A percentile compares a stretch with the other conserved stretches of the same genome.
Evolutionary conservation across 2,113 vertebrate species (phyloP).

Genomic region (Anhinga rufa): DNA sequence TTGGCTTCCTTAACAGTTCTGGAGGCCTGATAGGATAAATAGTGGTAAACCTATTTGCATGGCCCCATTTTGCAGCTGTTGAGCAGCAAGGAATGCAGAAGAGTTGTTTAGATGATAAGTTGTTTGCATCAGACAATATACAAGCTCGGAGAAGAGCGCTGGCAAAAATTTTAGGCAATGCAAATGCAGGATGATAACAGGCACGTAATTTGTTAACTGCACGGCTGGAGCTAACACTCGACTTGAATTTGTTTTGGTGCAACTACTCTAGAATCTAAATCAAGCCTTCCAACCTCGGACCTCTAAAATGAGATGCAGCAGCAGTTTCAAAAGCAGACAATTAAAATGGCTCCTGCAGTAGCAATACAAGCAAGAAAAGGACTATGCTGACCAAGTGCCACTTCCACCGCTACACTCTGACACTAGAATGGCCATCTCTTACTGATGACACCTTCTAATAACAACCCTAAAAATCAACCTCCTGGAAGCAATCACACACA

Average conservation of each 20-base stretch:
- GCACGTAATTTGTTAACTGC: not conserved
- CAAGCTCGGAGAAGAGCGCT: not conserved
- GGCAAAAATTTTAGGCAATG: not conserved
- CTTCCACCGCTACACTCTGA: not conserved
- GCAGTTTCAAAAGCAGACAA: not conserved
- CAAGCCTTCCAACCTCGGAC: not conserved
- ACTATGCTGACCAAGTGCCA: not conserved
- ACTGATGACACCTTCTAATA: not conserved
- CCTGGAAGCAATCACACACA: not conserved
- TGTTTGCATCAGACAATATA: too few relatives aligned
- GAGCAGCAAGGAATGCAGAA: not conserved
- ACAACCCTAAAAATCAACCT: not conserved
- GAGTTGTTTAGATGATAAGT: too few relatives aligned
- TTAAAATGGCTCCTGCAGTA: not conserved
- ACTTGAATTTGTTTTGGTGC: not conserved
- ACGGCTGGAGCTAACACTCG: not conserved
- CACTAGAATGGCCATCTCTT: accelerated
- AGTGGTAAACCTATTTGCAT: not conserved
- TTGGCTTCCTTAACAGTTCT: not conserved
- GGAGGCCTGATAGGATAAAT: not conserved
- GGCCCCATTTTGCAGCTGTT: not conserved
- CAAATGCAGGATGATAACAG: not conserved
- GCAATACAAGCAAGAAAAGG: accelerated
- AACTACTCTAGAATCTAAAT: not conserved
- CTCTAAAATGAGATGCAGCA: not conserved